Base-by-base conservation (phyloP, 2,888 invertebrate genomes). In the Campoplex capitator region DNA sequence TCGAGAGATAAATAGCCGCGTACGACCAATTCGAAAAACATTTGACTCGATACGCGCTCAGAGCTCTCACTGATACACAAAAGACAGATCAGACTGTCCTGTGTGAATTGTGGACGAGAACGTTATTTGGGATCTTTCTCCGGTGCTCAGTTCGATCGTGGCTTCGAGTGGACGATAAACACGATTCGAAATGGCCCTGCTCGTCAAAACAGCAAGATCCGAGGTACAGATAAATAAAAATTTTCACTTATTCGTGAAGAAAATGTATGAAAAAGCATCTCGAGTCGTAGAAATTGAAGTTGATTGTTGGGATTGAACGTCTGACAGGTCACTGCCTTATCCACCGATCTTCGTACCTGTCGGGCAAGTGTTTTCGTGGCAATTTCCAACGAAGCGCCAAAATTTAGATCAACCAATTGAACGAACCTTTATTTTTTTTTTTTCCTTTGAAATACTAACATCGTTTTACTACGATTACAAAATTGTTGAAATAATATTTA, bases 151-250 rank as follows among this genome's bases (percentile, higher is more conserved):
- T 87, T 81, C 70, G 65, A 71, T 74, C 38, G 58, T 58, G 42
- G 65, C 32, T 67, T 85, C 67, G 67, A 79, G 56, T 71, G 65
- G 28, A 18, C 9, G 54, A 56, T 56, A 68, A 58, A 83, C 71
- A 16, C 62, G 6, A 9, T 32, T 62, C 6, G 88, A 71, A 85
- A 92, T 92, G 92, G 91, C 91, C 84, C 88, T 91, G 51, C 90
- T 92, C 77, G 88, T 80, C 78, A 92, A 89, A 89, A 89, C 91
- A 8, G 88, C 86, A n/a, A 90, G 84, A 82, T 85, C 71, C 80
- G 91, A 92, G 92, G 92, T 92, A 91, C 68, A n/a, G 6, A 32
- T 1, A 16, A 13, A 32, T 62, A 32, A 4, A 4, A 32, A 32
- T 16, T 2, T 62, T 62, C 2, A 62, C 7, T 32, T 62, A 28